phyloP scores from a whole-genome alignment of 1,140 invertebrate species.

The Thalassaphorura encarpata region DNA sequence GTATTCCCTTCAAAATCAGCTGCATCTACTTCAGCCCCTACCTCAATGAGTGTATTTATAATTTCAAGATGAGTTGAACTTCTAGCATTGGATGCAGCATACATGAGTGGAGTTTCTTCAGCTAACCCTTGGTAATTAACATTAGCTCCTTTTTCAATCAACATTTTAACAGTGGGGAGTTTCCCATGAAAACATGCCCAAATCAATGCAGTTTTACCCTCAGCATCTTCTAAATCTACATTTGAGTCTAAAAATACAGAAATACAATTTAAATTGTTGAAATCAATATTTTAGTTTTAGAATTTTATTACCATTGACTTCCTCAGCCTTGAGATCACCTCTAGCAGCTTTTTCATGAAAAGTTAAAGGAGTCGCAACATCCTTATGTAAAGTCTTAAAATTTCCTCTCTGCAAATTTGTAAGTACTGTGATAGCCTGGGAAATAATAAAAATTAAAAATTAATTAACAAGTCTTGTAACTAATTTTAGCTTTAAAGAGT shows the following conservation, averaged over 20 bases:
- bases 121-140: conserved; percentile 8
- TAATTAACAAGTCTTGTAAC: neutral
- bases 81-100: conserved; percentile 15
- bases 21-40: conserved; percentile 12
- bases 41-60: conserved; percentile 3
- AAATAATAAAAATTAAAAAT: conserved; percentile 1
- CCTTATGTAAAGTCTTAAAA: conserved; percentile 24
- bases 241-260: conserved; percentile 14
- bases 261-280: neutral
- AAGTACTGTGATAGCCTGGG: conserved; percentile 24
- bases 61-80: conserved; percentile 12
- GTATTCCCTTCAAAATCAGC: conserved; percentile 24
- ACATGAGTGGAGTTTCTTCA: conserved; percentile 22
- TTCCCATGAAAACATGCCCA: conserved; percentile 27
- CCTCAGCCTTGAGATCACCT: conserved; percentile 1
- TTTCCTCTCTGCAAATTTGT: conserved; percentile 31
- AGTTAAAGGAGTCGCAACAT: conserved; percentile 14
- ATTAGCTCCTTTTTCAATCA: conserved; percentile 17
- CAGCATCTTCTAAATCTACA: conserved; percentile 15
- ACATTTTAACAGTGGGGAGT: conserved; percentile 7
- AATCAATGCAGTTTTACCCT: conserved; percentile 15
- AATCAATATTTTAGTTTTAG: neutral
- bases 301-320: conserved; percentile 12
- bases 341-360: conserved; percentile 27
- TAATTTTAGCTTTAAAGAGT: neutral